Base-by-base conservation (phyloP, 2,797 vertebrate species). In the Scolopax bukidnonensis region DNA sequence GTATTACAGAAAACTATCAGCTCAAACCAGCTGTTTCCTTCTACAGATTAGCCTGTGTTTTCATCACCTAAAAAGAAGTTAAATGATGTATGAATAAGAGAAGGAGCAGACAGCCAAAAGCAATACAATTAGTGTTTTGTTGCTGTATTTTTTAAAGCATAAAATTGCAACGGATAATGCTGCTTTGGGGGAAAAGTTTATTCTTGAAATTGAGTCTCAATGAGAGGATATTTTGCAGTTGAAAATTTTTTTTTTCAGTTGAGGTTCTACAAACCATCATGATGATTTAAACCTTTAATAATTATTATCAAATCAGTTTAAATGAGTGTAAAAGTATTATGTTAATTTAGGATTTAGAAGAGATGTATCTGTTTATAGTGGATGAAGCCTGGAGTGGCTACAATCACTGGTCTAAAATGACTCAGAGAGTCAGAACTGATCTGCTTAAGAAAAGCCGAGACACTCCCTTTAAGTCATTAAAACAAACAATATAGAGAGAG, bases 41-140 rank as follows among this genome's bases (percentile, higher is more conserved):
- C 36, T 54, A 67, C 23, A 54, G 40, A 83, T 75, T 27, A 97
- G 84, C 68, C 83, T 75, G 86, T 80, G 24, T 88, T 94, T 94
- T 92, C 53, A 90, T 32, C 50, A 61, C 36, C 48, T 85, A 23
- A 93, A 86, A 85, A 38, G 79, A 84, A 94, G 13, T n/a, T 94
- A 91, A 74, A 84, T 89, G 47, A 84, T 82, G 30, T 54, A 84
- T 51, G 87, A 86, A 54, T n/a, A 50, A 91, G 77, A 63, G 84
- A 60, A 88, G 25, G 4, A 88, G 16, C 38, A 68, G 25, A 50
- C 16, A 88, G 47, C 40, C 78, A 33, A 87, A 84, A 92, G 43
- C 74, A 70, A 48, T 90, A 16, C 51, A 74, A 43, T 56, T 54
- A 67, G 23, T 54, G 47, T 75, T 84, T 87, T 65, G 11, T 30